Evolutionary conservation across 2,888 invertebrate genomes (phyloP).

Genomic region (Heliconius ethilla): DNA sequence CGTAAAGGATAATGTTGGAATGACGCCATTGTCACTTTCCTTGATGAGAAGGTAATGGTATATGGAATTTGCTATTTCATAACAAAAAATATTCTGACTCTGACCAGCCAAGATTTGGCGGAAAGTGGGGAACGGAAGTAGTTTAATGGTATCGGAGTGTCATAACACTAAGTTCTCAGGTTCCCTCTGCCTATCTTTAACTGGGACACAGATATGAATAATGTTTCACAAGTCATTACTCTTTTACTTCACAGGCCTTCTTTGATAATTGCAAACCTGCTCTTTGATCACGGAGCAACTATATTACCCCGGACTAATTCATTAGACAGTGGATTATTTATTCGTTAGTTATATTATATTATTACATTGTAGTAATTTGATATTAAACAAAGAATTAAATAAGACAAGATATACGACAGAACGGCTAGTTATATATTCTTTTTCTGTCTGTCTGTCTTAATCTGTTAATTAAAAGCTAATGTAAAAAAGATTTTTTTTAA

Average conservation of each 20-base stretch:
- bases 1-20: constrained; percentile 67
- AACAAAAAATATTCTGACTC: neutral
- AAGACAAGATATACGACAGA: too few species aligned
- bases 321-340: constrained; percentile 68
- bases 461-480: too few species aligned
- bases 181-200: too few species aligned
- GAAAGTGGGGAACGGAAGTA: too few species aligned
- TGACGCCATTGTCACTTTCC: constrained; percentile 74
- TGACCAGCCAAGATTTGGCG: too few species aligned
- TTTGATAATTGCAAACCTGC: constrained; percentile 57
- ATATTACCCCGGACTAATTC: constrained; percentile 55
- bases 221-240: neutral
- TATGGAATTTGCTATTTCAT: constrained; percentile 50
- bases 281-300: constrained; percentile 68
- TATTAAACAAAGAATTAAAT: neutral
- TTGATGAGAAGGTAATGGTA: constrained; percentile 66
- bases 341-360: constrained; percentile 59
- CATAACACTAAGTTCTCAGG: too few species aligned
- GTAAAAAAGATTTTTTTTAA: too few species aligned
- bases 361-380: neutral
- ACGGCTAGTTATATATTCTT: too few species aligned
- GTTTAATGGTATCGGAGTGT: too few species aligned
- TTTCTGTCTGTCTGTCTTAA: too few species aligned
- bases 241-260: constrained; percentile 59
- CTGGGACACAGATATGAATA: neutral